A percentile compares a stretch with the other conserved stretches of the same genome.
Conservation (phyloP, 2,113 vertebrate species). For the Cheirogaleus medius region DNA sequence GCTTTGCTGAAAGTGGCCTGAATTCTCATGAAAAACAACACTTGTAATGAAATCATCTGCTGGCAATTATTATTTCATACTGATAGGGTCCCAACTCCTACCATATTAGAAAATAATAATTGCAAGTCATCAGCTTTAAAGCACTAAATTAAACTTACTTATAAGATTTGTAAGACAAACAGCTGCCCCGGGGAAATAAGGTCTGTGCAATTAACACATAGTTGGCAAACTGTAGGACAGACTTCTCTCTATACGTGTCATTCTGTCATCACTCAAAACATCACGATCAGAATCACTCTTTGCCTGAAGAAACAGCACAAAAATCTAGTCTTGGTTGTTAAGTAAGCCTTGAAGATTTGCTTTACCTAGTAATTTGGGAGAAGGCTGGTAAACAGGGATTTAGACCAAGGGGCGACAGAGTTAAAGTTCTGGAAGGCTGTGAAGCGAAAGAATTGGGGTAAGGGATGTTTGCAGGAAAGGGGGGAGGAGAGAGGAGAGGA, state of each 20-base stretch:
- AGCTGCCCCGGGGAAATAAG: background rate
- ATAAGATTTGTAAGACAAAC: background rate
- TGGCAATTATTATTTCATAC: background rate
- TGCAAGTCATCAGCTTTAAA: background rate
- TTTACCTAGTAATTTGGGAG: background rate
- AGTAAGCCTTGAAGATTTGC: background rate
- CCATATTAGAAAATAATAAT: background rate
- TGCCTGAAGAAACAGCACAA: background rate
- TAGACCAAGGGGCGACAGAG: background rate
- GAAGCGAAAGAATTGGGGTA: rapidly evolving
- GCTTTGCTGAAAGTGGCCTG: background rate
- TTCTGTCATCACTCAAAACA: background rate
- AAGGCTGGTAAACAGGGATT: background rate
- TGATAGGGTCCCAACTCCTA: background rate
- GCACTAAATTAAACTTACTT: background rate
- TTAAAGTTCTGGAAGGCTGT: background rate
- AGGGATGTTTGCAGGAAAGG: background rate
- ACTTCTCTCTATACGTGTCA: background rate
- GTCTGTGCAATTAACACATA: background rate
- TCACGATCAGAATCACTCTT: background rate
- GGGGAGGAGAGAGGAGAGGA: rapidly evolving
- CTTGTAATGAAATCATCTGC: background rate
- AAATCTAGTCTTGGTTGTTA: background rate
- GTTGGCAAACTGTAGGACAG: background rate
- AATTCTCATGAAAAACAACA: background rate